Base-by-base conservation (phyloP, 2,888 invertebrate species). In the Dryobota labecula region DNA sequence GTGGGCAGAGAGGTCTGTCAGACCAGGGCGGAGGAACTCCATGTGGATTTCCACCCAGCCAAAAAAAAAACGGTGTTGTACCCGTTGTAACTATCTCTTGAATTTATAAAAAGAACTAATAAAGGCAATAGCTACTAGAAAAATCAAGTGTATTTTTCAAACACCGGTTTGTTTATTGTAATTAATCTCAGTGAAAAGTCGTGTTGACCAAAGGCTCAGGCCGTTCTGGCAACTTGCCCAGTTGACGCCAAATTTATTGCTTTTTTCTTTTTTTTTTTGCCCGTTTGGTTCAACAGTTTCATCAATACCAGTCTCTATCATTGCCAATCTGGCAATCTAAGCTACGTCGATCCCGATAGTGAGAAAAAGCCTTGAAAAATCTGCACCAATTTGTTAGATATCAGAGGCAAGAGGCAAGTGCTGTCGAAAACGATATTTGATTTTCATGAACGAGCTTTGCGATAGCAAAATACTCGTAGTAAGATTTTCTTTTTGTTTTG, bases 271-370 rank as follows among this genome's bases (percentile, higher is more conserved):
- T 36, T 57, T 73, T 33, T 68, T 56, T 36, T 60, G 15, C 15
- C 4, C n/a, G 20, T 56, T 36, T 49, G 53, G 30, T 56, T 61
- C 58, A 71, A 78, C 62, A 51, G 58, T 60, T 66, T 24, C 83
- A 66, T 82, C 83, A 82, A 82, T 78, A 62, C 18, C n/a, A 7
- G 30, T 33, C 51, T 41, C 33, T 60, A 63, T 82, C 66, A 78
- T 51, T 78, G 70, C 41, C 70, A 58, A 66, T 80, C 36, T 43
- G 45, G 27, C 56, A 51, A 38, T 57, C 27, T 53, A 53, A 67
- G 53, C 53, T 51, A 13, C 36, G 54, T 47, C 43, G 20, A 76
- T 68, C 27, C 36, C 0, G 20, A 69, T n/a, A 24, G 64, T 74
- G 47, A 20, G 38, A 36, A 54, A 76, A 47, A 47, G 0, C 20